A percentile compares a stretch with the other conserved stretches of the same genome.
Conservation (phyloP, 2,113 vertebrate genomes). For the Setophaga coronata region DNA sequence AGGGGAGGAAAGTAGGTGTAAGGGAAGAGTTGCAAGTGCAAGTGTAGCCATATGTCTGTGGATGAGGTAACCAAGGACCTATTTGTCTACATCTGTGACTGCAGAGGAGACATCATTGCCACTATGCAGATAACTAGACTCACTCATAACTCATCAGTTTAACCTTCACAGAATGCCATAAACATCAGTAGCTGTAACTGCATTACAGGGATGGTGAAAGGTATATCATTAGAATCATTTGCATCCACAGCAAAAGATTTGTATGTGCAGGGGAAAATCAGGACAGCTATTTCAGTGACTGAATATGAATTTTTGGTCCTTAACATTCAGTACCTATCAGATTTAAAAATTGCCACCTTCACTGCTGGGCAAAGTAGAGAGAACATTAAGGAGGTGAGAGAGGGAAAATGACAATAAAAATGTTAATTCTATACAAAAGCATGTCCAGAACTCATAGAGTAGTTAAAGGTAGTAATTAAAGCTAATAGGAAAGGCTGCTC, state of each 20-base stretch:
- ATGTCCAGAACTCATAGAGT: not conserved
- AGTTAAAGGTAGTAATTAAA: not conserved
- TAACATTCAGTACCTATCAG: not conserved
- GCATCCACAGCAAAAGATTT: not conserved
- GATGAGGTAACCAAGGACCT: not conserved
- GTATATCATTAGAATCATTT: not conserved
- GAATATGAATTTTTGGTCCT: not conserved
- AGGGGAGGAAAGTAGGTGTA: not conserved
- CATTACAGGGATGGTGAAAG: not conserved
- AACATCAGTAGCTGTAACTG: not conserved
- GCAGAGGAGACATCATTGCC: not conserved
- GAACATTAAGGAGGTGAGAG: not conserved
- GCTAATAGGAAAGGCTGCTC: not conserved
- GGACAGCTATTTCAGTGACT: not conserved
- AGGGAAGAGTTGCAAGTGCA: not conserved
- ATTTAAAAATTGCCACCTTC: not conserved
- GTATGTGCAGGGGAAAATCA: not conserved
- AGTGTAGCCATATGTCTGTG: not conserved
- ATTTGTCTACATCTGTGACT: not conserved
- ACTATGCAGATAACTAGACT: not conserved
- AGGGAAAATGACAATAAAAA: not conserved
- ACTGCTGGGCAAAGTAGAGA: not conserved
- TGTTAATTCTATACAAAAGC: not conserved
- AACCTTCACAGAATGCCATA: not conserved
- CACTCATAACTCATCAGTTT: not conserved